These are phyloP conservation scores for Vireo griseus DNA, from an alignment of 2,797 vertebrate species.

Conservation along the genomic window DNA sequence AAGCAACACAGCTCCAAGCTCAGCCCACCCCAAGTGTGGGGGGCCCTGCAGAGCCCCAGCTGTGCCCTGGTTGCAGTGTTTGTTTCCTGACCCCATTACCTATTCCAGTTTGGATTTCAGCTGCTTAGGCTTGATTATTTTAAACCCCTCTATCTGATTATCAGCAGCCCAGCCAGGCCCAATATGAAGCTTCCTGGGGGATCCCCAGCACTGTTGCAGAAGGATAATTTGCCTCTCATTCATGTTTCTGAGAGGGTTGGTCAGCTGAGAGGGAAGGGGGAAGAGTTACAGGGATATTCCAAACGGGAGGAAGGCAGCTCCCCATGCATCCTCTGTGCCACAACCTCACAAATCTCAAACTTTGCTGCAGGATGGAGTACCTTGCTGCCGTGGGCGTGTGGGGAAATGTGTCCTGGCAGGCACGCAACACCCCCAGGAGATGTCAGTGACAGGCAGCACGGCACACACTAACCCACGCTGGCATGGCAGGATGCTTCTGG, in stretches of 20 bases:
- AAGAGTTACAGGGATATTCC: background rate
- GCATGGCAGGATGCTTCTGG: background rate
- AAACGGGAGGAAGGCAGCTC: accelerated
- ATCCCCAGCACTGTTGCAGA: background rate
- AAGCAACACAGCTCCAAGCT: background rate
- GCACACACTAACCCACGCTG: accelerated
- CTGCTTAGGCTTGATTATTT: constrained; percentile 57
- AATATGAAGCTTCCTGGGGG: background rate
- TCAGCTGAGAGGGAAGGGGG: background rate
- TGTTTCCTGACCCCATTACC: constrained; percentile 43
- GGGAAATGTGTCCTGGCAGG: background rate
- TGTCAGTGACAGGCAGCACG: accelerated
- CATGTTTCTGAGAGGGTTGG: background rate
- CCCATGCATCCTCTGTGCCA: background rate
- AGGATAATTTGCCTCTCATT: background rate
- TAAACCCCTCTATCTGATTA: constrained; percentile 60
- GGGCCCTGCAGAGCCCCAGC: background rate
- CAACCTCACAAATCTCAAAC: background rate
- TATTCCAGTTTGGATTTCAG: constrained; percentile 49
- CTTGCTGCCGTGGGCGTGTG: accelerated
- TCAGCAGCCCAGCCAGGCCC: constrained; percentile 1
- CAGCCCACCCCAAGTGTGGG: accelerated
- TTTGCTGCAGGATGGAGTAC: background rate
- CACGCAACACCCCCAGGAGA: background rate
- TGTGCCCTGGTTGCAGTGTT: background rate